Conservation (phyloP, 2,113 vertebrate genomes). For the Periophthalmodon schlosseri region DNA sequence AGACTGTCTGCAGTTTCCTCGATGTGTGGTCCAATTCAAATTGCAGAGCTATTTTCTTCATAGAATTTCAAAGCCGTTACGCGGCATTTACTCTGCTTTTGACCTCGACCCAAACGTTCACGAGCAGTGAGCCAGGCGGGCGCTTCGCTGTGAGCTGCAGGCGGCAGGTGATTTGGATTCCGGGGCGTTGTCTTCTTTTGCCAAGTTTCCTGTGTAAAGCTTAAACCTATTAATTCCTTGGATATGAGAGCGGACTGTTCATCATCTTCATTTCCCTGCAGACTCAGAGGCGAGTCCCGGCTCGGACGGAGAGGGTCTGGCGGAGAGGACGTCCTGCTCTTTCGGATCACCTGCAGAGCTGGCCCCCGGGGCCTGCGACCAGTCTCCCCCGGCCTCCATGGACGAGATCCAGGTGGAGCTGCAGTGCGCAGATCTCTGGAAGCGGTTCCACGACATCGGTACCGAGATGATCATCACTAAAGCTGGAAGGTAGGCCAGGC, state of each 20-base stretch:
- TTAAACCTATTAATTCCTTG: constrained; percentile 22
- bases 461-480: constrained; percentile 99
- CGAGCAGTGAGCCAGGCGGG: constrained; percentile 11
- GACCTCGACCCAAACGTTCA: constrained; percentile 43
- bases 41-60: constrained; percentile 28
- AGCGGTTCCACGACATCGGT: constrained; percentile 98
- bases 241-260: constrained; percentile 42
- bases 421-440: constrained; percentile 98
- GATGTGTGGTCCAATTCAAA: constrained; percentile 49
- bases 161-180: constrained; percentile 62
- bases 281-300: constrained; percentile 96
- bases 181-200: constrained; percentile 2
- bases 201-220: constrained; percentile 58
- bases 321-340: constrained; percentile 92
- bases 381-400: constrained; percentile 87
- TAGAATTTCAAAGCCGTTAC: constrained; percentile 45
- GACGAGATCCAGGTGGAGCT: constrained; percentile 98
- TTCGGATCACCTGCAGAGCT: constrained; percentile 88
- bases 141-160: constrained; percentile 33
- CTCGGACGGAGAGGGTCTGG: constrained; percentile 90
- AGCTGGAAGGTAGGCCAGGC: constrained; percentile 87
- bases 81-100: constrained; percentile 50
- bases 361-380: constrained; percentile 71
- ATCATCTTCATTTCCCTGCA: constrained; percentile 60
- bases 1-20: constrained; percentile 17